Percentiles rank a stretch among this genome's conserved stretches.
Conservation (phyloP, 2,888 invertebrate genomes). For the Nymphalis polychloros region DNA sequence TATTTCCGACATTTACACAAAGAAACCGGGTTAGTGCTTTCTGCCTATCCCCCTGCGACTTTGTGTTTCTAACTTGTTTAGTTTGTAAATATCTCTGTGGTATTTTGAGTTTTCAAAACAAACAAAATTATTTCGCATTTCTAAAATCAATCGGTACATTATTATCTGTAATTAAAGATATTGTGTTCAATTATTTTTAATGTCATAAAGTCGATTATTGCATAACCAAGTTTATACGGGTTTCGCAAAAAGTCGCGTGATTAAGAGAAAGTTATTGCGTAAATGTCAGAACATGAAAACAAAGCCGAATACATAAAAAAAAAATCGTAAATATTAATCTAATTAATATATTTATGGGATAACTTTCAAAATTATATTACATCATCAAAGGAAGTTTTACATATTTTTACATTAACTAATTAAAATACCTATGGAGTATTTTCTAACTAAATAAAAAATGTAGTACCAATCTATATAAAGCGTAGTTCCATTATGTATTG, state of each 20-base stretch:
- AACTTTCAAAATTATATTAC: not conserved
- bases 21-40: constrained; percentile 30
- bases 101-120: not conserved
- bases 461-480: too few relatives aligned
- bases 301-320: not conserved
- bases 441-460: too few relatives aligned
- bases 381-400: too few relatives aligned
- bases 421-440: too few relatives aligned
- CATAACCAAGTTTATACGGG: constrained; percentile 21
- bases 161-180: not conserved
- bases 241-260: constrained; percentile 28
- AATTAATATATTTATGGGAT: not conserved
- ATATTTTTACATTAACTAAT: too few relatives aligned
- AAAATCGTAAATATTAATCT: not conserved
- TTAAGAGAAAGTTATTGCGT: constrained; percentile 32
- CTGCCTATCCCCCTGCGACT: constrained; percentile 13
- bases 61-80: constrained; percentile 7
- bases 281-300: constrained; percentile 10
- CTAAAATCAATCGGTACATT: not conserved
- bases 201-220: constrained; percentile 7
- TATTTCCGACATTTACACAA: constrained; percentile 27
- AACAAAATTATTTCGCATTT: not conserved
- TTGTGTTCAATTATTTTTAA: not conserved
- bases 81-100: not conserved
- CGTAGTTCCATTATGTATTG: too few relatives aligned